Evolutionary conservation across 2,888 invertebrate species (phyloP).

Genomic region (Leucoma salicis): DNA sequence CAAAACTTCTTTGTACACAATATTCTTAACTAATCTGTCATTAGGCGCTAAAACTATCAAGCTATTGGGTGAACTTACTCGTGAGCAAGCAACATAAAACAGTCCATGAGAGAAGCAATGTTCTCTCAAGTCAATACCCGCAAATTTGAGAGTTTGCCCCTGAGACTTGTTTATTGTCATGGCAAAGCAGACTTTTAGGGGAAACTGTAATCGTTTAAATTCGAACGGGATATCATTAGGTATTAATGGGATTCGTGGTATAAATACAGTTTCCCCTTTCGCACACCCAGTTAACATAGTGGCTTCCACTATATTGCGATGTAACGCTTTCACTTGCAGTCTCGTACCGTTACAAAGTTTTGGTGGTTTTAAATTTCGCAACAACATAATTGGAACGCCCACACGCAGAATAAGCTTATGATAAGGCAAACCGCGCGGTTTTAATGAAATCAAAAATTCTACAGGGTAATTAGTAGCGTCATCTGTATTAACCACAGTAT

Average conservation of each 20-base stretch:
- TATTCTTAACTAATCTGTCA: neutral
- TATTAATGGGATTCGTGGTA: slow-evolving; percentile 18
- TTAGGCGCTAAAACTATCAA: neutral
- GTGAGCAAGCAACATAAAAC: neutral
- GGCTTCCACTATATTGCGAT: neutral
- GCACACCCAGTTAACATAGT: slow-evolving; percentile 7
- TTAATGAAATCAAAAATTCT: neutral
- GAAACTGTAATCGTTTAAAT: slow-evolving; percentile 18
- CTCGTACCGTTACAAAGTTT: slow-evolving; percentile 9
- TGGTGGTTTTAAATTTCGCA: slow-evolving; percentile 18
- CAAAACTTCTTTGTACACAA: neutral
- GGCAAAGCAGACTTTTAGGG: neutral
- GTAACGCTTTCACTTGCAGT: neutral
- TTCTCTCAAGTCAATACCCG: neutral
- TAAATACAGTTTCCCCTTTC: slow-evolving; percentile 12
- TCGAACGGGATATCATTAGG: slow-evolving; percentile 13
- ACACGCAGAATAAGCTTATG: neutral
- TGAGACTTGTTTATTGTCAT: too few relatives aligned
- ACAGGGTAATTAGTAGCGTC: neutral
- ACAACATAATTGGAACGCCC: slow-evolving; percentile 8
- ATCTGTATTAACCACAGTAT: neutral
- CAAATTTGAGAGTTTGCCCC: too few relatives aligned
- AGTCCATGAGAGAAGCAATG: neutral
- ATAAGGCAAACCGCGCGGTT: neutral
- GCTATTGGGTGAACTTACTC: neutral